Evolutionary conservation across 2,113 vertebrate genomes (phyloP), one percentile per base, ranked within the genome.

Genomic region (Patagioenas fasciata): DNA sequence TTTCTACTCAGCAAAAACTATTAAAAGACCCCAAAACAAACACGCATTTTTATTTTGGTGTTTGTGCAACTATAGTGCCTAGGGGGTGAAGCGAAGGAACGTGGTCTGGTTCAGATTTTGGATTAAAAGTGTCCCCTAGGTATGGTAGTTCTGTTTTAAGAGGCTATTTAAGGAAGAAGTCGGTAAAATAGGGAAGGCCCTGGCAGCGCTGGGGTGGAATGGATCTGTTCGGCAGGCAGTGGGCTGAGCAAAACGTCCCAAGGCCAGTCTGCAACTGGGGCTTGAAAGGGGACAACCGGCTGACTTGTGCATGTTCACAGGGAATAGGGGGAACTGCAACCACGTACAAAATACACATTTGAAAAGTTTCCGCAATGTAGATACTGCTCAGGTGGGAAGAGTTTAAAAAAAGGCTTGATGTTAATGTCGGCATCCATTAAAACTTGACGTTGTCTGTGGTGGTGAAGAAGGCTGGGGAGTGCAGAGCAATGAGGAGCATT

Each of bases 1-100:
- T 85, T 94, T 91, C 28, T 85, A 29, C 31, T 50, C 80, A 65
- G 64, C 82, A 65, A 93, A 72, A 93, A 69, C 3, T n/a, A 31
- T 48, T 75, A 40, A 40, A 73, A 66, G 40, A 5, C 7, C 2
- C 12, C 7, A 19, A 47, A 47, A 18, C 28, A n/a, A 38, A 11
- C 19, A 6, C 31, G 1, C 2, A 0, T 16, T 48, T 73, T 53
- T 53, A 6, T 72, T 53, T 47, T 88, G 28, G 13, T 80, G 58
- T 69, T 85, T 36, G 32, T 83, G 28, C 31, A 57, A 24, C 40
- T 83, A 1, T 11, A 14, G 50, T 34, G 72, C 80, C 60, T 21
- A 21, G 72, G 80, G 83, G 80, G 17, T 13, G 58, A 72, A 88
- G 75, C n/a, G 58, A 10, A 0, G 4, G 71, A 93, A 88, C 66